phyloP scores from a whole-genome alignment of 2,888 invertebrate species.

The Sisyra nigra region DNA sequence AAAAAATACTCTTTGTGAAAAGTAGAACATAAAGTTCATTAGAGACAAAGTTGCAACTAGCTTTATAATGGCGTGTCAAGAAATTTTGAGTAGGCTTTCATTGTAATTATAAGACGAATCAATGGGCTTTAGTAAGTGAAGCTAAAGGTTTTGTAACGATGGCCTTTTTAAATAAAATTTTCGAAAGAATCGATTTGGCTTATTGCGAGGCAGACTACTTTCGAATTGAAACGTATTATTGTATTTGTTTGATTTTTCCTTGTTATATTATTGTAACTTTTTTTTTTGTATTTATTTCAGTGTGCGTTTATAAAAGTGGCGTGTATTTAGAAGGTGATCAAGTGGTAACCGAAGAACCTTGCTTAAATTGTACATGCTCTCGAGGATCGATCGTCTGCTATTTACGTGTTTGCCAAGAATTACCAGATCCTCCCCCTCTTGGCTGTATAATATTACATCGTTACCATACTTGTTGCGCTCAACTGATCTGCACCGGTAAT shows the following conservation, averaged over 20 bases:
- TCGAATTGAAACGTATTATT: not conserved
- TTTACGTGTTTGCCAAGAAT: slow-evolving; percentile 55
- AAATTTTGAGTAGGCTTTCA: no score
- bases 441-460: slow-evolving; percentile 56
- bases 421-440: slow-evolving; percentile 57
- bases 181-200: no score
- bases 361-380: slow-evolving; percentile 60
- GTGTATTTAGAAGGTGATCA: slow-evolving; percentile 46
- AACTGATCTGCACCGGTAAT: slow-evolving; percentile 55
- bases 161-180: no score
- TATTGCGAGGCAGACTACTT: not conserved
- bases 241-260: not conserved
- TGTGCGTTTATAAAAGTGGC: slow-evolving; percentile 57
- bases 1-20: no score
- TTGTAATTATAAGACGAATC: no score
- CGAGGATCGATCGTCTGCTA: slow-evolving; percentile 59
- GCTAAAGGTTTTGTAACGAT: no score
- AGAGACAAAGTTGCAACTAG: no score
- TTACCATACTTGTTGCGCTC: slow-evolving; percentile 57
- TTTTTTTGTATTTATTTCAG: slow-evolving; percentile 24
- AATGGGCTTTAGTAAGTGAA: no score
- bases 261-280: not conserved
- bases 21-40: no score
- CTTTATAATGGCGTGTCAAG: no score
- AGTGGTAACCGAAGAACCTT: slow-evolving; percentile 56